A percentile compares a stretch with the other conserved stretches of the same genome.
phyloP scores from a whole-genome alignment of 2,888 invertebrate genomes.

The Polia nebulosa region DNA sequence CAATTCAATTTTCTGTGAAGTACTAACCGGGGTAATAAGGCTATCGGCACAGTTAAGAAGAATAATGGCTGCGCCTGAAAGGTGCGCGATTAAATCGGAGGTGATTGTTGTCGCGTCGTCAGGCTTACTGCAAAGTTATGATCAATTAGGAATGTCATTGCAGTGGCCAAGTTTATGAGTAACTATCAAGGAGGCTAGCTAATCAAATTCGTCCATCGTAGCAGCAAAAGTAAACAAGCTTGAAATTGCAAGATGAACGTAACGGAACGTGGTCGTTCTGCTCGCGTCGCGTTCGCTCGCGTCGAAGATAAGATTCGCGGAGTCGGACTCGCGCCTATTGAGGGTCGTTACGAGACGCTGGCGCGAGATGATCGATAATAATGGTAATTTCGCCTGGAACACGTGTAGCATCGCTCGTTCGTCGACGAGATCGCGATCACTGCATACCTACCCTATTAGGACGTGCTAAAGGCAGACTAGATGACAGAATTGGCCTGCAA shows the following conservation, averaged over 20 bases:
- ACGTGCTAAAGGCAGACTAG: constrained; percentile 80
- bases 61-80: constrained; percentile 70
- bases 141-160: constrained; percentile 63
- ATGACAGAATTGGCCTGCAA: constrained; percentile 81
- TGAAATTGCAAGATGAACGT: constrained; percentile 77
- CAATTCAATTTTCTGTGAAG: constrained; percentile 85
- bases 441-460: constrained; percentile 85
- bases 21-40: constrained; percentile 77
- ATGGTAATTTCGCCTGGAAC: constrained; percentile 89
- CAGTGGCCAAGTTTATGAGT: constrained; percentile 59
- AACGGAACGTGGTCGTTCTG: constrained; percentile 76
- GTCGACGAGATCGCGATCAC: constrained; percentile 83
- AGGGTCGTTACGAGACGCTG: constrained; percentile 87
- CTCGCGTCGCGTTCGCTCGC: constrained; percentile 66
- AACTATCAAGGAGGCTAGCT: constrained; percentile 50
- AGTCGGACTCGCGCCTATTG: constrained; percentile 83
- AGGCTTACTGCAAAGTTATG: constrained; percentile 62
- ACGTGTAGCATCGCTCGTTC: constrained; percentile 88
- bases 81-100: constrained; percentile 75
- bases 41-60: constrained; percentile 64
- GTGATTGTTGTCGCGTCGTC: constrained; percentile 70
- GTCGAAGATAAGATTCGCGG: constrained; percentile 81
- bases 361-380: constrained; percentile 90
- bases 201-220: constrained; percentile 67
- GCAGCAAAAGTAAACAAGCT: constrained; percentile 79